Conservation (phyloP, 2,888 invertebrate species). For the Neelides folsomi region DNA sequence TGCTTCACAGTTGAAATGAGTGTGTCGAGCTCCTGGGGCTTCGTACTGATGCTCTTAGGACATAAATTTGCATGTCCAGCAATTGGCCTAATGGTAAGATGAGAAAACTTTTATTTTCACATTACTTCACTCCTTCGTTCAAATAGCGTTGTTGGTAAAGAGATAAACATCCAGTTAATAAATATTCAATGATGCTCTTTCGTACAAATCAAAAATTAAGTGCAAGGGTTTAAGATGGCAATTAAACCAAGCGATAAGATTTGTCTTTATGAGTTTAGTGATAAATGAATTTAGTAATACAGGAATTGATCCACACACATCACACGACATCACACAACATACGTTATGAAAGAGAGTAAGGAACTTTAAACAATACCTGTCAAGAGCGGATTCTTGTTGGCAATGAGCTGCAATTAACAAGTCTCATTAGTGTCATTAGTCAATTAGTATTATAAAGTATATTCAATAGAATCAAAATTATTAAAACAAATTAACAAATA, state of each 20-base stretch:
- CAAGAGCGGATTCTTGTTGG: slow-evolving; percentile 84
- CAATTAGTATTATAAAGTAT: too few species aligned
- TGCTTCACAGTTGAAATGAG: slow-evolving; percentile 93
- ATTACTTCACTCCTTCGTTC: not conserved
- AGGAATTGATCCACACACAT: not conserved
- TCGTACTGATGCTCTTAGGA: slow-evolving; percentile 82
- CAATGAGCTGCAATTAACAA: slow-evolving; percentile 58
- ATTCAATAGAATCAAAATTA: too few species aligned
- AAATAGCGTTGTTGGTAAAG: not conserved
- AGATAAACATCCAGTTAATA: not conserved
- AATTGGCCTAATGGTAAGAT: slow-evolving; percentile 66
- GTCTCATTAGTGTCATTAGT: too few species aligned
- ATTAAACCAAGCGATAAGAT: too few species aligned
- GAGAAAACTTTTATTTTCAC: not conserved
- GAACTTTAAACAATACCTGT: slow-evolving; percentile 47
- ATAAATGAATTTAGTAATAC: too few species aligned
- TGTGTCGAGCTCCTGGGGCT: slow-evolving; percentile 77
- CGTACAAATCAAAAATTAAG: too few species aligned
- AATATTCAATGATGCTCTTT: too few species aligned
- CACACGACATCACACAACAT: not conserved
- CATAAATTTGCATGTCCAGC: slow-evolving; percentile 98
- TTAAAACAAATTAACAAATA: too few species aligned
- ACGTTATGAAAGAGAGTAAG: slow-evolving; percentile 1
- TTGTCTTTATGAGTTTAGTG: too few species aligned
- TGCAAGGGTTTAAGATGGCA: too few species aligned